A percentile compares a stretch with the other conserved stretches of the same genome.
Evolutionary conservation across 2,797 vertebrate species (phyloP).

Genomic region (Kryptopterus vitreolus): DNA sequence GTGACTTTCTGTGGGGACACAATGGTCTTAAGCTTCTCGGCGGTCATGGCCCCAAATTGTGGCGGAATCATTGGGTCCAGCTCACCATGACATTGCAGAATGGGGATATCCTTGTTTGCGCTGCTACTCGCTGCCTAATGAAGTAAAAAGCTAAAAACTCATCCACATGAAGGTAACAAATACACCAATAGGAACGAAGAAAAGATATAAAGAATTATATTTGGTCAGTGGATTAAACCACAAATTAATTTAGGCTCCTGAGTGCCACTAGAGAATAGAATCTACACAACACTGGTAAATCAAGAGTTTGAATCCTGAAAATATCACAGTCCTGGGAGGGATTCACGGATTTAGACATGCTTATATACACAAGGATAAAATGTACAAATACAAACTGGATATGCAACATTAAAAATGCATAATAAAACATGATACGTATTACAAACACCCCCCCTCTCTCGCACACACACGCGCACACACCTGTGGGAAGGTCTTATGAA

Average conservation of each 20-base stretch:
- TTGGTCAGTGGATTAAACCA: background rate
- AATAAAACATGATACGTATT: background rate
- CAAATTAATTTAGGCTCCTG: background rate
- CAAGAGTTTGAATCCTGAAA: background rate
- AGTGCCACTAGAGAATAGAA: background rate
- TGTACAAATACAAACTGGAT: background rate
- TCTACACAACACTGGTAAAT: no score
- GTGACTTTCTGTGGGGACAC: constrained; percentile 83
- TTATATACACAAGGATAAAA: background rate
- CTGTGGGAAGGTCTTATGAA: constrained; percentile 91
- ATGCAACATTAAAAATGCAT: background rate
- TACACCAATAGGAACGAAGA: background rate
- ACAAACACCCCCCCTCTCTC: background rate
- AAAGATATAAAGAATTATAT: background rate
- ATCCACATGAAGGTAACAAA: background rate
- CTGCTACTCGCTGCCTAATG: constrained; percentile 67
- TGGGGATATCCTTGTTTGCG: constrained; percentile 84
- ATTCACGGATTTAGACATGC: background rate
- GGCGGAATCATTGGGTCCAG: constrained; percentile 88
- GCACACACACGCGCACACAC: constrained; percentile 62
- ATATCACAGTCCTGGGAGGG: background rate
- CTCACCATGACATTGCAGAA: constrained; percentile 96
- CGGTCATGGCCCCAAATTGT: constrained; percentile 86
- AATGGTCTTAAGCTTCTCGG: constrained; percentile 86
- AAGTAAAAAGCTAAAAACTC: background rate